Base-by-base conservation (phyloP, 2,888 invertebrate species). In the Nineta flava region DNA sequence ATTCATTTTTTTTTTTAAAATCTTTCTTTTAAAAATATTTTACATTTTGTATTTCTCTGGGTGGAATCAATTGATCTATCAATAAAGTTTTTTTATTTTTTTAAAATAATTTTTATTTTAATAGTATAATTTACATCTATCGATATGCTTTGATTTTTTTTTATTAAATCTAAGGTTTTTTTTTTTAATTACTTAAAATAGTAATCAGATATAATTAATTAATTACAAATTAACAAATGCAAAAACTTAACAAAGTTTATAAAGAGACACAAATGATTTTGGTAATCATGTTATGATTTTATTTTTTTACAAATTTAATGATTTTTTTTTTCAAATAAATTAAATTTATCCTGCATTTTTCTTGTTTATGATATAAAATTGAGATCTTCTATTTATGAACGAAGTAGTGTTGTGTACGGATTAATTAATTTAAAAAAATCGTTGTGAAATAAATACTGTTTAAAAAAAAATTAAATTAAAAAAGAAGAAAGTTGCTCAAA, bases 131-230 rank as follows among this genome's bases (percentile, higher is more conserved):
- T 49, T 49, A 49, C 49, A 49, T 38, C 49, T 49, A 49, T 62
- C 65, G 65, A 65, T 65, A 65, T 65, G 65, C 61, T 60, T 62
- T 61, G 57, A 56, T 59, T 58, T 59, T 55, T 56, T 62, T 60
- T 58, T 13, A 48, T 21, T 48, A 44, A 26, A 17, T 9, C 13
- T 44, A 26, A 17, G 15, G 21, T 44, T 44, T 21, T 44, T 13
- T 44, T 19, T 44, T n/a, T 21, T 21, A 44, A 21, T 17, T 44
- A 44, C 26, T 19, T 44, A 44, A 44, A 44, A 44, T 26, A 26
- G 15, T 44, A 13, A 26, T 21, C 19, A 44, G 19, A 26, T 21
- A 44, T 44, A 44, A 21, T 26, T 44, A 15, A 15, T 17, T 42
- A 26, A 44, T 44, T 44, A 44, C 43, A 43, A 44, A 44, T 19